Conservation (phyloP, 2,113 vertebrate species). For the Enhydra lutris region DNA sequence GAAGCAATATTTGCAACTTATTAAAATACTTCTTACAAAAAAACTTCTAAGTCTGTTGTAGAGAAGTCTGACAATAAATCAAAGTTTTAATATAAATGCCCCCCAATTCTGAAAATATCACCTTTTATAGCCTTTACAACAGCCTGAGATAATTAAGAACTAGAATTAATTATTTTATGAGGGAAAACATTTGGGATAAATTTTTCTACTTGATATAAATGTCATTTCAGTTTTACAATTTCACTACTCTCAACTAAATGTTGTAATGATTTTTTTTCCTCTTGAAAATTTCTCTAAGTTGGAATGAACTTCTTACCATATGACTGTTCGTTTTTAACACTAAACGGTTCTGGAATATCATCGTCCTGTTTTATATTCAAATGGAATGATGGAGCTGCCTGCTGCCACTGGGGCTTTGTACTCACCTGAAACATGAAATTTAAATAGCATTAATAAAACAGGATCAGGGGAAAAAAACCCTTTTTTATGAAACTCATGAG, state of each 20-base stretch:
- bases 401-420: slow-evolving; percentile 83
- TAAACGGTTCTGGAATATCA: slow-evolving; percentile 58
- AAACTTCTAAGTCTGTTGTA: background rate
- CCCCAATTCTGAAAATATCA: slow-evolving; percentile 9
- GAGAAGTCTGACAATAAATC: background rate
- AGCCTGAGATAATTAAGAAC: slow-evolving; percentile 6
- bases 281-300: background rate
- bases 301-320: slow-evolving; percentile 77
- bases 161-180: slow-evolving; percentile 14
- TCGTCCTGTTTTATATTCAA: slow-evolving; percentile 62
- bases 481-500: background rate
- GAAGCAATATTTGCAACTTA: background rate
- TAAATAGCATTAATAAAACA: background rate
- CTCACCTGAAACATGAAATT: slow-evolving; percentile 73
- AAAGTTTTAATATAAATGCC: slow-evolving; percentile 11
- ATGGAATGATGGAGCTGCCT: slow-evolving; percentile 77
- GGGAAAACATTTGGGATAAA: slow-evolving; percentile 10
- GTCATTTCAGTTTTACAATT: background rate
- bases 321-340: slow-evolving; percentile 69
- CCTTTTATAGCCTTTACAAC: background rate
- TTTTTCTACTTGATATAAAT: slow-evolving; percentile 16
- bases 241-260: background rate
- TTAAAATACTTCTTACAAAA: background rate
- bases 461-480: accelerated
- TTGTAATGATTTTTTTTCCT: background rate